Percentiles rank a stretch among this genome's conserved stretches.
Conservation (phyloP, 2,888 invertebrate species). For the Pogonocherus hispidulus region DNA sequence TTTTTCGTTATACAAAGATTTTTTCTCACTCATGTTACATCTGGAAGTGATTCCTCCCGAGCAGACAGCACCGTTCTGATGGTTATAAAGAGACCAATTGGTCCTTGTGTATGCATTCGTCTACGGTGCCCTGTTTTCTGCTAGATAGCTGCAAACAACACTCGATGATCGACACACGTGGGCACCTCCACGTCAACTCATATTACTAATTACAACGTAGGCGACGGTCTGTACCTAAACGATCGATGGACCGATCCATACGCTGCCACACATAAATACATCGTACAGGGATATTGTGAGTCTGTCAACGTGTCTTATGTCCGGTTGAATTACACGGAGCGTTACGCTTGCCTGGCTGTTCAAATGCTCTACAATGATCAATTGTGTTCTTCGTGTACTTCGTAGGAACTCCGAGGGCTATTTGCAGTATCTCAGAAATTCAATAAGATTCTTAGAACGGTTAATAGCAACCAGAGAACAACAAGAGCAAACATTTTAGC, state of each 20-base stretch:
- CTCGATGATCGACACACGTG: slow-evolving; percentile 10
- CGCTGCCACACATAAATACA: slow-evolving; percentile 49
- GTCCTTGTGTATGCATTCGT: too few species aligned
- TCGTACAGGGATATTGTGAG: slow-evolving; percentile 50
- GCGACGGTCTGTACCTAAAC: slow-evolving; percentile 26
- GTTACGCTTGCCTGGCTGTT: slow-evolving; percentile 49
- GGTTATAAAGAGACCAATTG: too few species aligned
- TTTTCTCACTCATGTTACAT: too few species aligned
- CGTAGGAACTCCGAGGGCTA: neutral
- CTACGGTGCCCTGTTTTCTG: too few species aligned
- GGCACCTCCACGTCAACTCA: slow-evolving; percentile 13
- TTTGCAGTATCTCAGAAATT: neutral
- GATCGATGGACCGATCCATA: slow-evolving; percentile 36
- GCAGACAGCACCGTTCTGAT: too few species aligned
- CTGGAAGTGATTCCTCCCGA: too few species aligned
- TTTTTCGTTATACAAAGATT: too few species aligned
- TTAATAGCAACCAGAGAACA: neutral
- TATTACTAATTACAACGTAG: slow-evolving; percentile 30
- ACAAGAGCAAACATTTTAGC: neutral
- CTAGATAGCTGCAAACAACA: too few species aligned
- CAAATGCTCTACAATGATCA: slow-evolving; percentile 31
- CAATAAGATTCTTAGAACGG: neutral
- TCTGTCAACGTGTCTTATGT: slow-evolving; percentile 52
- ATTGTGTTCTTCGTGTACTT: neutral
- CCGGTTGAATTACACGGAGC: slow-evolving; percentile 50